Evolutionary conservation across 2,888 invertebrate genomes (phyloP), one percentile per base, ranked within the genome.

Genomic region (Acanthopleura granulata): DNA sequence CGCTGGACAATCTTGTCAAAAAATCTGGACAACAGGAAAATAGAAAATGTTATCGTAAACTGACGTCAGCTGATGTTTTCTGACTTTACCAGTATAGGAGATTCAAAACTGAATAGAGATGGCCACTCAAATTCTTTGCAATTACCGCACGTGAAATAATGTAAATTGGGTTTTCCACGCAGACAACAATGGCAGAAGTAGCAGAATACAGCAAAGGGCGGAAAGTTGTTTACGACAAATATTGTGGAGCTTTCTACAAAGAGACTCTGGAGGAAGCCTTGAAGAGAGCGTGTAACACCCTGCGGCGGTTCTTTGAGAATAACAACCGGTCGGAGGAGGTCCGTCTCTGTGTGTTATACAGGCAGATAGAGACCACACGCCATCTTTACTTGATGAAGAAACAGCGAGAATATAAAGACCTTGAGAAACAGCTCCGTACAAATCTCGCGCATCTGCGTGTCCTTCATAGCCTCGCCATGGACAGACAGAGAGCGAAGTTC

Each of bases 351-450:
- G 66, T 22, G 27, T 66, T 66, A 22, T 14, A 66, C 29, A 22
- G 14, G 25, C 66, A 66, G 25, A 25, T 66, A 1, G 66, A 66
- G 29, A 27, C 29, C 4, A 66, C 22, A 27, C 22, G 66, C 1
- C 66, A 66, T 66, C 29, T 66, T 18, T 66, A 27, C 29, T 27
- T 66, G 22, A 66, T 66, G 66, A 66, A 66, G 25, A 66, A 27
- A 15, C 16, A 22, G 25, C 22, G 66, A 66, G 22, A 27, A 15
- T 27, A 22, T 6, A 66, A 66, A 27, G 29, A 22, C 29, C 29
- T 12, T 25, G 25, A 27, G 29, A 15, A 66, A 22, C 22, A 66
- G 16, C 29, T 66, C 3, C 1, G 6, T 1, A 6, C 6, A 16
- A 27, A 16, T 66, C 15, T 27, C 16, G 66, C 66, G 16, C 66